Conservation (phyloP, 1,140 invertebrate genomes). For the Gonioctena quinquepunctata region DNA sequence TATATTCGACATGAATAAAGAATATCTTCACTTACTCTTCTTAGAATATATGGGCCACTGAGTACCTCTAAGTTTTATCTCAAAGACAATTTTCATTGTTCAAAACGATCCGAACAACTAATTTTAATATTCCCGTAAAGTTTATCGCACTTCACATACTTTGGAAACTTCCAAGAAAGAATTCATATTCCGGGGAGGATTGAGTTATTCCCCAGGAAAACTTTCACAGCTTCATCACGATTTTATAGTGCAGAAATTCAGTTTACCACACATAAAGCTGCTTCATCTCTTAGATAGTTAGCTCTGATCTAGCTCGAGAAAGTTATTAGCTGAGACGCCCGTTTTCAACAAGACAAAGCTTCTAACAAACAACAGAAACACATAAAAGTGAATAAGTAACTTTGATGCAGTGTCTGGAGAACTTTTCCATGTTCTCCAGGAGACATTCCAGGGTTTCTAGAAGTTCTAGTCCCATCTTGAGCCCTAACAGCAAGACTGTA, state of each 20-base stretch:
- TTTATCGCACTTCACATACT: background rate
- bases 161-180: background rate
- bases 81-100: too few species aligned
- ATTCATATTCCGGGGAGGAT: background rate
- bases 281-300: background rate
- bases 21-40: too few species aligned
- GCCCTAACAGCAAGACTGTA: too few species aligned
- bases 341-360: slow-evolving; percentile 14
- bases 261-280: background rate
- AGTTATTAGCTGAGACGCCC: background rate
- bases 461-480: background rate
- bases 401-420: slow-evolving; percentile 6
- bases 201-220: background rate
- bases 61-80: too few species aligned
- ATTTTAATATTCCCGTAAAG: background rate
- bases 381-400: slow-evolving; percentile 11
- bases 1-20: too few species aligned
- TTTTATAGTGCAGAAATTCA: background rate
- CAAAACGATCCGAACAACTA: too few species aligned
- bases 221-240: background rate
- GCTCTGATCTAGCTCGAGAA: background rate
- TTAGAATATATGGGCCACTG: too few species aligned
- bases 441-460: slow-evolving; percentile 5
- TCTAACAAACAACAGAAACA: slow-evolving; percentile 1
- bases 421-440: slow-evolving; percentile 16